Evolutionary conservation across 2,113 vertebrate genomes (phyloP).

Genomic region (Athene cunicularia): DNA sequence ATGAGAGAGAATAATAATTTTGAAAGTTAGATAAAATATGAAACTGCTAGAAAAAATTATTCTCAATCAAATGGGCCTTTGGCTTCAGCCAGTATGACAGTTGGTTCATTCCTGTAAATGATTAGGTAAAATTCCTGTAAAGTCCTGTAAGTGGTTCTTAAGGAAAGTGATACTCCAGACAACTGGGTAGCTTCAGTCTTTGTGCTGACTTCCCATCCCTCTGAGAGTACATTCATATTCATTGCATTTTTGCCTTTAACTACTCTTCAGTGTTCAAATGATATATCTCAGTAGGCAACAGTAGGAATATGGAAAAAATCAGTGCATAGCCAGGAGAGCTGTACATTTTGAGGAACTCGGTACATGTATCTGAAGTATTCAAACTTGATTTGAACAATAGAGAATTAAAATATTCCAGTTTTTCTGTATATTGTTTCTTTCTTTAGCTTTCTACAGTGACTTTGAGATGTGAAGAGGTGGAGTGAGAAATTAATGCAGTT

Average conservation of each 20-base stretch:
- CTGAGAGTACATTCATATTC: not conserved
- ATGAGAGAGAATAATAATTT: not conserved
- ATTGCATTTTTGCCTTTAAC: not conserved
- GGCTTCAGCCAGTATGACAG: not conserved
- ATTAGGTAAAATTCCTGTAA: slow-evolving; percentile 26
- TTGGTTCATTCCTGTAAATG: not conserved
- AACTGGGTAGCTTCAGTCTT: not conserved
- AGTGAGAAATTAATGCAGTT: slow-evolving; percentile 3
- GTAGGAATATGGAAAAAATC: not conserved
- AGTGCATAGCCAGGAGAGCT: not conserved
- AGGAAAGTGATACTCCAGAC: not conserved
- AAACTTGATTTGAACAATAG: not conserved
- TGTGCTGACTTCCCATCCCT: not conserved
- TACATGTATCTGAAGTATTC: not conserved
- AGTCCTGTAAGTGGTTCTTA: not conserved
- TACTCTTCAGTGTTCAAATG: not conserved
- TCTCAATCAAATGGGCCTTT: not conserved
- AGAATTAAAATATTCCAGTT: not conserved
- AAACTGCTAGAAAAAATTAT: not conserved
- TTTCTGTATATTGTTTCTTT: not conserved
- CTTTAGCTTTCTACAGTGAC: not conserved
- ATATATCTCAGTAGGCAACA: not conserved
- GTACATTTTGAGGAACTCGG: accelerated
- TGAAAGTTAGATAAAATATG: not conserved
- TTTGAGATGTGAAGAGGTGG: slow-evolving; percentile 23